phyloP scores from a whole-genome alignment of 2,113 vertebrate species.

The Hippocampus comes region DNA sequence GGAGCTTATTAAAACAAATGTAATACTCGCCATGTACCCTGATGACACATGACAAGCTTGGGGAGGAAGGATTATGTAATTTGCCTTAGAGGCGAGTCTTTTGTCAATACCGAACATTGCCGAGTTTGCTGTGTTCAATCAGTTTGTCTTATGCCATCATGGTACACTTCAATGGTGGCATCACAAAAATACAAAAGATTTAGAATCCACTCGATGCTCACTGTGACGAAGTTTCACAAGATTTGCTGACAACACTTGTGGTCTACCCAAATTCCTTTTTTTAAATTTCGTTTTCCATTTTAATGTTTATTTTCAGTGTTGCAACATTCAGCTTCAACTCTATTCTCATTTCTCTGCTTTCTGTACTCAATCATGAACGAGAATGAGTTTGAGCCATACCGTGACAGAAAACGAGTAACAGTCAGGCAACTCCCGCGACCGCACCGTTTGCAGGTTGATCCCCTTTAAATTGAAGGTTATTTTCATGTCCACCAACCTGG shows the following conservation, averaged over 20 bases:
- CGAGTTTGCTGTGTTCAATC: neutral
- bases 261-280: neutral
- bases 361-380: neutral
- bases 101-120: neutral
- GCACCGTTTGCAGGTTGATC: slow-evolving; percentile 88
- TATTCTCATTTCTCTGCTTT: neutral
- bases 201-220: too few relatives aligned
- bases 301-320: neutral
- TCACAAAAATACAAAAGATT: too few relatives aligned
- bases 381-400: slow-evolving; percentile 58
- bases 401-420: slow-evolving; percentile 86
- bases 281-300: neutral
- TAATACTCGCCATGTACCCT: neutral
- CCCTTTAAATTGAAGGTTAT: slow-evolving; percentile 87
- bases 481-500: slow-evolving; percentile 84
- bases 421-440: slow-evolving; percentile 84
- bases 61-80: neutral
- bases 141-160: neutral
- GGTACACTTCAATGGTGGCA: too few relatives aligned
- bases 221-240: too few relatives aligned
- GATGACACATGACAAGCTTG: neutral
- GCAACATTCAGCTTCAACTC: neutral
- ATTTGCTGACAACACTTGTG: too few relatives aligned
- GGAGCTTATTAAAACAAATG: neutral
- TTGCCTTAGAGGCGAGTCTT: neutral